A percentile compares a stretch with the other conserved stretches of the same genome.
phyloP scores from a whole-genome alignment of 1,140 invertebrate genomes.

The Batillaria attramentaria region DNA sequence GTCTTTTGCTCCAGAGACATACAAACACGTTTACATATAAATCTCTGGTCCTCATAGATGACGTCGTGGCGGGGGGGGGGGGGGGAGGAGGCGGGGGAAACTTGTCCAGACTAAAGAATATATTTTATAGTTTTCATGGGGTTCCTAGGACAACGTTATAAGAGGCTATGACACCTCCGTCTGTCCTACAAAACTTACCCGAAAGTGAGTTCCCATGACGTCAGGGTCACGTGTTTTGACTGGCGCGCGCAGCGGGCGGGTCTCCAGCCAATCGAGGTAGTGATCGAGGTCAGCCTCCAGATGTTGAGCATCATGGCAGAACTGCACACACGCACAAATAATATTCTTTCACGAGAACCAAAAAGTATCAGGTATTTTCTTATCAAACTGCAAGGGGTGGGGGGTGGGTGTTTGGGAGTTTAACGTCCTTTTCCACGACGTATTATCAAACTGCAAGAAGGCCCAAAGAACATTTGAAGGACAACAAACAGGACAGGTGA shows the following conservation, averaged over 20 bases:
- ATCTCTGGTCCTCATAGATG: too few species aligned
- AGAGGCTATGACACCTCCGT: too few species aligned
- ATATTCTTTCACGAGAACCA: too few species aligned
- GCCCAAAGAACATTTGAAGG: neutral
- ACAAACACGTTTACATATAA: too few species aligned
- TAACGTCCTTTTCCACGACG: too few species aligned
- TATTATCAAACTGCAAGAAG: neutral
- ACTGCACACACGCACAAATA: slow-evolving; percentile 48
- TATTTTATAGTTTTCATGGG: neutral
- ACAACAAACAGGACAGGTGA: neutral
- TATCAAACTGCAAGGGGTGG: too few species aligned
- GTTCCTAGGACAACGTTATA: neutral
- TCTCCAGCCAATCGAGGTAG: slow-evolving; percentile 59
- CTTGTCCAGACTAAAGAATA: neutral
- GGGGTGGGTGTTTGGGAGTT: too few species aligned
- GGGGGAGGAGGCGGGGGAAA: neutral
- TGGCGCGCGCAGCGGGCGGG: slow-evolving; percentile 49
- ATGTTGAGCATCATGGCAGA: slow-evolving; percentile 60
- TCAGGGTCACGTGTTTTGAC: slow-evolving; percentile 58
- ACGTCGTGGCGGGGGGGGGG: too few species aligned
- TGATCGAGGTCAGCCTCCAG: slow-evolving; percentile 60
- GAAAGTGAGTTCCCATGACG: slow-evolving; percentile 47
- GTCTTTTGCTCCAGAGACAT: too few species aligned
- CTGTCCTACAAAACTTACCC: slow-evolving; percentile 45
- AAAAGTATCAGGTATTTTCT: neutral